Evolutionary conservation across 2,797 vertebrate genomes (phyloP), one percentile per base, ranked within the genome.

Genomic region (Gymnopithys bicolor): DNA sequence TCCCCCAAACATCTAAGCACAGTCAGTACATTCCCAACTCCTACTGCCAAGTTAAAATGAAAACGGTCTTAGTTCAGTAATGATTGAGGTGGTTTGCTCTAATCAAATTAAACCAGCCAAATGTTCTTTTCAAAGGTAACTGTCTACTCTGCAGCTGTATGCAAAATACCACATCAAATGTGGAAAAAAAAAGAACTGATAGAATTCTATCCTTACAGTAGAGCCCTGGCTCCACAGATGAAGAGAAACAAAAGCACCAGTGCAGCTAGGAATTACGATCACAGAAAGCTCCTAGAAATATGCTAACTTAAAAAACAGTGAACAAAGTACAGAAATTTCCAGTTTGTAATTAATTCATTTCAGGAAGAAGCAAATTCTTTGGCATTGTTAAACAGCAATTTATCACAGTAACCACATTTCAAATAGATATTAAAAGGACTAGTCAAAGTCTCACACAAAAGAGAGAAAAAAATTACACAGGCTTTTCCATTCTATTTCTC

Each of bases 121-220:
- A 98, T 98, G 97, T 98, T 98, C 98, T 97, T 98, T 98, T 98
- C 98, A 98, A 98, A 98, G 98, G 98, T 98, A 98, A 98, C 98
- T 98, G 98, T 98, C 98, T 98, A 98, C 97, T 97, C 97, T 97
- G 98, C 98, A 98, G 98, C 98, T 98, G 98, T 98, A 98, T 98
- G 98, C 98, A 98, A 98, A 98, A 97, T 93, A 98, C 97, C 97
- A 98, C 97, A 98, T 97, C 98, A 98, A 98, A 98, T 97, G 98
- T 97, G 95, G 62, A 69, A 71, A 84, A 83, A 87, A 90, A 94
- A 97, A 97, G 96, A 96, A 97, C 94, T 97, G 92, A 97, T 96
- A 97, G 98, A 98, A 98, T 97, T 97, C 97, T 98, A 86, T 97
- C 97, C 97, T 97, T 97, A 97, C 97, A 97, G 97, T 97, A 97